Evolutionary conservation across 2,888 invertebrate species (phyloP).

Genomic region (Lomographa bimaculata): DNA sequence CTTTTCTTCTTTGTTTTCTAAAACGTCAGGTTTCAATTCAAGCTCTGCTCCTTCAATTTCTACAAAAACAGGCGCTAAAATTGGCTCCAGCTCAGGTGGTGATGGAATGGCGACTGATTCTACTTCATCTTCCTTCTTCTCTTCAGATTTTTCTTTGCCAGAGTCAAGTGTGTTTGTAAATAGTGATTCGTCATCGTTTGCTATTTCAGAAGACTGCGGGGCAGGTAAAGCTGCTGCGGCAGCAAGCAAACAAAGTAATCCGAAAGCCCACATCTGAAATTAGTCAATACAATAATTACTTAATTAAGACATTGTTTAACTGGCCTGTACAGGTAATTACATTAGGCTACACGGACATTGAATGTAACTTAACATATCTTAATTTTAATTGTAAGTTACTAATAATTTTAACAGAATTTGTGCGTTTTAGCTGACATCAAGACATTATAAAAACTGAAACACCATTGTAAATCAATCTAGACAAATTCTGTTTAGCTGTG

Average conservation of each 20-base stretch:
- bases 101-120: conserved; percentile 6
- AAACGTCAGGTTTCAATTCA: conserved; percentile 8
- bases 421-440: too few species aligned
- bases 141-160: conserved; percentile 10
- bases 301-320: too few species aligned
- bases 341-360: too few species aligned
- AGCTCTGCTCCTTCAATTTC: conserved; percentile 1
- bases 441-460: too few species aligned
- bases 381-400: too few species aligned
- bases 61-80: neutral
- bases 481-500: too few species aligned
- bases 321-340: too few species aligned
- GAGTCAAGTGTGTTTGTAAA: conserved; percentile 10
- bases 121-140: neutral
- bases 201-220: conserved; percentile 24
- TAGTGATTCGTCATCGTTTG: too few species aligned
- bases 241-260: conserved; percentile 44
- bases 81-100: conserved; percentile 24
- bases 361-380: too few species aligned
- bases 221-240: conserved; percentile 44
- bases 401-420: too few species aligned
- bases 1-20: conserved; percentile 8
- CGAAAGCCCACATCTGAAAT: conserved; percentile 51
- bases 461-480: too few species aligned
- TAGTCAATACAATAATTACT: too few species aligned